These are phyloP conservation scores for Penelope pileata DNA, from an alignment of 2,113 vertebrate genomes.

Conservation along the genomic window DNA sequence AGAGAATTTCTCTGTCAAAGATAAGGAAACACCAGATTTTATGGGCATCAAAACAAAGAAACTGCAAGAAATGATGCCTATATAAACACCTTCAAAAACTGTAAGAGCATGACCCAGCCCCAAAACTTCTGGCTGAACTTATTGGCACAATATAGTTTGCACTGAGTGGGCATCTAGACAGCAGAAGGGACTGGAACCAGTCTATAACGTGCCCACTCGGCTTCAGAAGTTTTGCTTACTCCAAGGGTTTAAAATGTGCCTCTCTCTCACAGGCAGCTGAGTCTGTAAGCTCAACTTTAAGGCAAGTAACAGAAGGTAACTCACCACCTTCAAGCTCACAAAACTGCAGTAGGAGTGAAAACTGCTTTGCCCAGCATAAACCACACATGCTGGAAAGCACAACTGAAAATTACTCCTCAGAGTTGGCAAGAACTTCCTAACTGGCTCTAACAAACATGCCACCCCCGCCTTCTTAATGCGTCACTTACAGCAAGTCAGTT, in stretches of 20 bases:
- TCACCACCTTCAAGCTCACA: background rate
- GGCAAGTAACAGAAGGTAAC: conserved; percentile 34
- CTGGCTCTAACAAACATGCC: background rate
- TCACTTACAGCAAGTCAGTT: background rate
- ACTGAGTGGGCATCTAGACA: background rate
- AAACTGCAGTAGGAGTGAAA: background rate
- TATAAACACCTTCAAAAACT: conserved; percentile 3
- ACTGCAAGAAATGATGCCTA: background rate
- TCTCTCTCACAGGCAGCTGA: background rate
- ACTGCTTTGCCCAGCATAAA: background rate
- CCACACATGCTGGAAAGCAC: background rate
- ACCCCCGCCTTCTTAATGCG: background rate
- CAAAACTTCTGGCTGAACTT: background rate
- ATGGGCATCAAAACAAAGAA: background rate
- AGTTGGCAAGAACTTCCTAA: background rate
- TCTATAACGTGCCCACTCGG: background rate
- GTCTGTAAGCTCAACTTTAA: background rate
- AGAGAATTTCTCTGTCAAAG: conserved; percentile 25
- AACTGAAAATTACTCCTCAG: background rate
- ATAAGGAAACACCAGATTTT: conserved; percentile 22
- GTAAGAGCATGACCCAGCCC: background rate
- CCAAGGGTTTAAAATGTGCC: background rate
- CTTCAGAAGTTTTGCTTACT: background rate
- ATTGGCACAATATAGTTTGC: background rate
- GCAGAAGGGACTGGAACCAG: background rate